Base-by-base conservation (phyloP, 2,888 invertebrate genomes). In the Pharmacophagus antenor region DNA sequence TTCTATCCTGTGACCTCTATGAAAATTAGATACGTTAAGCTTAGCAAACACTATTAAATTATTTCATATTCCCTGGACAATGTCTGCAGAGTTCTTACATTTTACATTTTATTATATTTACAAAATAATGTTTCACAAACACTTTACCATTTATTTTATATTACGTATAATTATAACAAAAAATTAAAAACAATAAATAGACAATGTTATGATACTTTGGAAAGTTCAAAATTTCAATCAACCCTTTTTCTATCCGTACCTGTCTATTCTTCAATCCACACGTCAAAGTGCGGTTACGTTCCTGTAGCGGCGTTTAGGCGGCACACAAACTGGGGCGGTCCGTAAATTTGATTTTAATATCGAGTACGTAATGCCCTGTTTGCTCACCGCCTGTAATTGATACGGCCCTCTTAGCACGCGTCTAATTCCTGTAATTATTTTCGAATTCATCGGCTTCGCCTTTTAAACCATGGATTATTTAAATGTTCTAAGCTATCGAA, bases 271-370 rank as follows among this genome's bases (percentile, higher is more conserved):
- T 65, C 64, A 68, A 65, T 71, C 70, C 70, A 71, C 70, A 76
- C 70, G 73, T 76, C 70, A 71, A 70, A 63, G 68, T 64, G 50
- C 37, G 55, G 58, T 52, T 50, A 51, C 58, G 61, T 65, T 57
- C 61, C 59, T 63, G 54, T 61, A 58, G 58, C 67, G 68, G 61
- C 65, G 59, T 63, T 62, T 62, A 65, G 60, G 62, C 64, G 56
- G 42, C 60, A 61, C 58, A 68, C 70, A 69, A 66, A 65, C 69
- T 66, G 68, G 73, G 77, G 77, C 74, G 80, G 80, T 69, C 62
- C 83, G 86, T 88, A 85, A 90, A 90, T 89, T 87, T 76, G 88
- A 85, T 89, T 90, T 90, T 90, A 90, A 90, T 90, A 86, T 82
- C 79, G 82, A 87, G 77, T 82, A 76, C 79, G 75, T 87, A 88